Conservation (phyloP, 2,113 vertebrate genomes). For the Gulo gulo region DNA sequence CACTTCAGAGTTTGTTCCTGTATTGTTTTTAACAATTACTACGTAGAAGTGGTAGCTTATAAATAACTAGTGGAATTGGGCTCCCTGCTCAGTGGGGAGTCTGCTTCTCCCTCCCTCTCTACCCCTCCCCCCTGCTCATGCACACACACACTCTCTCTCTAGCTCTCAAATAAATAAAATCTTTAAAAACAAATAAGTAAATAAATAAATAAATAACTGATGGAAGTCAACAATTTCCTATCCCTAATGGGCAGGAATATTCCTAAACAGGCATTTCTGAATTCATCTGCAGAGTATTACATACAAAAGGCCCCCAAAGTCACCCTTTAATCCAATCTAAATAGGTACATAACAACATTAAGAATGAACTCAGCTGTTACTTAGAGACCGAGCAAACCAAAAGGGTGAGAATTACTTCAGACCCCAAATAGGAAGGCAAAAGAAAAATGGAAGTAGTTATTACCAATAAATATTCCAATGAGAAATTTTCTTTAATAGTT, state of each 20-base stretch:
- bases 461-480: neutral
- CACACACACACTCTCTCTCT: too few relatives aligned
- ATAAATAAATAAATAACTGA: too few relatives aligned
- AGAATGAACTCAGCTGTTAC: neutral
- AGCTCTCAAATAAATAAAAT: too few relatives aligned
- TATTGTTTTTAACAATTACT: neutral
- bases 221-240: neutral
- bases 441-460: neutral
- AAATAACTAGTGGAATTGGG: neutral
- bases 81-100: neutral
- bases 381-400: neutral
- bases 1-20: neutral
- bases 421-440: neutral
- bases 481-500: neutral
- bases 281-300: neutral
- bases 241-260: neutral
- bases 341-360: neutral
- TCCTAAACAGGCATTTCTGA: neutral
- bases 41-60: neutral
- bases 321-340: neutral
- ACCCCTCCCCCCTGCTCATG: too few relatives aligned
- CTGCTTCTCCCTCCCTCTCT: neutral
- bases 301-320: neutral
- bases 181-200: too few relatives aligned
- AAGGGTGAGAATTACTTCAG: conserved; percentile 3